Conservation (phyloP, 2,888 invertebrate species). For the Rosalia funebris region DNA sequence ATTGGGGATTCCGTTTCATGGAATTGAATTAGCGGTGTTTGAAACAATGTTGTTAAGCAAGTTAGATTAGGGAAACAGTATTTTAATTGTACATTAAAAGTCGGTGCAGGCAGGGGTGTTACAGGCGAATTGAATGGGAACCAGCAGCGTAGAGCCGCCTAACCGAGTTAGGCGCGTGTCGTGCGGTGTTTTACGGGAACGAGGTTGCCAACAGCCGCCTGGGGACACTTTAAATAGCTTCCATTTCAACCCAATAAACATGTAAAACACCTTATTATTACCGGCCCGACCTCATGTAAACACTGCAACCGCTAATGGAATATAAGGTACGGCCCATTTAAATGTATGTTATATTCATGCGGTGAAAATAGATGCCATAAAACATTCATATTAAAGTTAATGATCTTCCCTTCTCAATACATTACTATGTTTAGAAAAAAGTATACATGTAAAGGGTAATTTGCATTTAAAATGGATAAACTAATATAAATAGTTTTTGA, state of each 20-base stretch:
- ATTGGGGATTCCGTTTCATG: conserved; percentile 41
- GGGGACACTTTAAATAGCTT: conserved; percentile 65
- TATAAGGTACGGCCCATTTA: conserved; percentile 19
- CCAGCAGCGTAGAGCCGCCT: conserved; percentile 37
- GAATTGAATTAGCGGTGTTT: conserved; percentile 47
- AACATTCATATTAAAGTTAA: too few relatives aligned
- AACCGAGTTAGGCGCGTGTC: conserved; percentile 57
- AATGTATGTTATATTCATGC: conserved; percentile 15
- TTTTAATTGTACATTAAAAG: conserved; percentile 63
- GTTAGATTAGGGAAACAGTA: conserved; percentile 61
- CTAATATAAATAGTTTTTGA: too few relatives aligned
- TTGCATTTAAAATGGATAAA: too few relatives aligned
- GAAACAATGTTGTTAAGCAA: conserved; percentile 56
- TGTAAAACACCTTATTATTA: conserved; percentile 66
- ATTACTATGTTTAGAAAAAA: too few relatives aligned
- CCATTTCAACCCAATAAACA: conserved; percentile 66
- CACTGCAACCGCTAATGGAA: conserved; percentile 41
- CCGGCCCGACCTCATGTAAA: conserved; percentile 44
- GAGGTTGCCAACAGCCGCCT: conserved; percentile 52
- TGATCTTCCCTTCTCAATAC: too few relatives aligned
- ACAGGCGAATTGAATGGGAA: conserved; percentile 23
- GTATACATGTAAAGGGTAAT: too few relatives aligned
- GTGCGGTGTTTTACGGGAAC: conserved; percentile 40
- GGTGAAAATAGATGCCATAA: neutral
- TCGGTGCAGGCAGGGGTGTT: conserved; percentile 45